Conservation (phyloP, 2,888 invertebrate genomes). For the Lycocerus yunnanus region DNA sequence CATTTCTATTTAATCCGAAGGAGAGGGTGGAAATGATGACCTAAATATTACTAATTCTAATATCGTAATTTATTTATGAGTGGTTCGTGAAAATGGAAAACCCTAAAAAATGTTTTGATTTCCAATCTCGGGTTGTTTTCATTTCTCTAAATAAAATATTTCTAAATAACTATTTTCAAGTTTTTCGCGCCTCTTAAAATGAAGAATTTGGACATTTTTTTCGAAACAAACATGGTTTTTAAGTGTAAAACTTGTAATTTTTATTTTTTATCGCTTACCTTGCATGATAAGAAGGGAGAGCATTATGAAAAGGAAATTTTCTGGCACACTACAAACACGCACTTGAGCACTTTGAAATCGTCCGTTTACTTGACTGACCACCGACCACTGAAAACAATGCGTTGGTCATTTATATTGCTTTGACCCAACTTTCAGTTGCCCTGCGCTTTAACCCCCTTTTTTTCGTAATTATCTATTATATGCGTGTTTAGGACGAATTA, state of each 20-base stretch:
- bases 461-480: constrained; percentile 13
- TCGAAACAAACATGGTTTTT: background rate
- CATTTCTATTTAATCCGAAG: background rate
- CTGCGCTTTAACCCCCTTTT: constrained; percentile 29
- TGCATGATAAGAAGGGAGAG: background rate
- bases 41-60: background rate
- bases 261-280: background rate
- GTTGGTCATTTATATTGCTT: constrained; percentile 10
- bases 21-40: background rate
- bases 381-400: constrained; percentile 9
- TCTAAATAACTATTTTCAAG: background rate
- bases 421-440: constrained; percentile 29
- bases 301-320: background rate
- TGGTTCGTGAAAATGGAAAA: background rate
- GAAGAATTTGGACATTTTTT: background rate
- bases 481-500: constrained; percentile 14
- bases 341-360: background rate
- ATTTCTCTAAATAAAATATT: background rate
- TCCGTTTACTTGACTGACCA: constrained; percentile 14
- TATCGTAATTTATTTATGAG: background rate
- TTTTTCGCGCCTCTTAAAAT: background rate
- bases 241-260: background rate
- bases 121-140: background rate
- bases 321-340: background rate
- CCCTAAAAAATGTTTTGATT: background rate